Conservation (phyloP, 2,113 vertebrate genomes). For the Psammodynastes pulverulentus region DNA sequence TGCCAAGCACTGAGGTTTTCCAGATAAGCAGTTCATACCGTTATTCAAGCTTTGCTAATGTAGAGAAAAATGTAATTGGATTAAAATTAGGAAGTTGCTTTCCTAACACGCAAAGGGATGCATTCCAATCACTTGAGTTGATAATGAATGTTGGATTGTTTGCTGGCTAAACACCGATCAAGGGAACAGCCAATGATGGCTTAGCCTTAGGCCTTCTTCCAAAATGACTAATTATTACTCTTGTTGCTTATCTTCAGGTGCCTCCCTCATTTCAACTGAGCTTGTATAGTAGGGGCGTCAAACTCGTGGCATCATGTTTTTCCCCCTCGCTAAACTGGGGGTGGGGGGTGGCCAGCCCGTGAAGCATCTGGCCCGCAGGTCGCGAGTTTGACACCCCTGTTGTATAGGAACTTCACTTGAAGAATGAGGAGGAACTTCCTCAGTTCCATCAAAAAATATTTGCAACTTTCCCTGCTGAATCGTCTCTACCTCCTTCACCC, state of each 20-base stretch:
- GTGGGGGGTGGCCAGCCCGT: no score
- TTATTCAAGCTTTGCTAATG: not conserved
- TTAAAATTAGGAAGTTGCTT: not conserved
- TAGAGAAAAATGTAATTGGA: not conserved
- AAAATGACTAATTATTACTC: not conserved
- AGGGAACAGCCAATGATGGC: not conserved
- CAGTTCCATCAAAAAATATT: not conserved
- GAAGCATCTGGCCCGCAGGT: no score
- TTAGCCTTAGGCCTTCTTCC: not conserved
- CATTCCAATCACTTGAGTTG: not conserved
- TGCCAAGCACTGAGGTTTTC: not conserved
- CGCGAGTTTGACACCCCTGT: no score
- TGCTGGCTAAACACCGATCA: not conserved
- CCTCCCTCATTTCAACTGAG: not conserved
- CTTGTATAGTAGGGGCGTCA: not conserved
- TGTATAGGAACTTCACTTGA: not conserved
- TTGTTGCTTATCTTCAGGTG: not conserved
- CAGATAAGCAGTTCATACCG: not conserved
- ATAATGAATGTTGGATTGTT: not conserved
- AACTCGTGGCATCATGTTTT: no score
- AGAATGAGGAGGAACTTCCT: not conserved
- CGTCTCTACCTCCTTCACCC: not conserved
- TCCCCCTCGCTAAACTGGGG: no score
- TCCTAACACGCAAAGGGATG: not conserved
- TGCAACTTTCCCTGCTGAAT: not conserved